Conservation (phyloP, 1,140 invertebrate genomes). For the Drosophila ercepeae region DNA sequence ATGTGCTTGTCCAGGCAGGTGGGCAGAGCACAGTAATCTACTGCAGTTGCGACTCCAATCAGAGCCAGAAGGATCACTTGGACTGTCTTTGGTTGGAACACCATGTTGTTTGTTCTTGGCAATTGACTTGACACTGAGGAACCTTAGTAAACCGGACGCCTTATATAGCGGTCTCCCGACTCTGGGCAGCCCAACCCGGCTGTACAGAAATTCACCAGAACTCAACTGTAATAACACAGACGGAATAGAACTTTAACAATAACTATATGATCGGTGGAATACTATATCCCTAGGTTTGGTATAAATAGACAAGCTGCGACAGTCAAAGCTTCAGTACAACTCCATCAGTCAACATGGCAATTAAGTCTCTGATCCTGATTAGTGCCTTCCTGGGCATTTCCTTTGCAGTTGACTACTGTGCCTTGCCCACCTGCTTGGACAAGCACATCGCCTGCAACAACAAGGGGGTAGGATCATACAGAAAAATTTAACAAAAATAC, state of each 20-base stretch:
- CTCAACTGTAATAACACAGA: conserved; percentile 7
- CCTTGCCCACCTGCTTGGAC: conserved; percentile 57
- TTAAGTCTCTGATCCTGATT: not conserved
- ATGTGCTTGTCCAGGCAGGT: conserved; percentile 64
- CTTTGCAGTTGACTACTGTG: conserved; percentile 53
- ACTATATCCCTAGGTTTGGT: not conserved
- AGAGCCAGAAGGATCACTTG: conserved; percentile 21
- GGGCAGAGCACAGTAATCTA: conserved; percentile 59
- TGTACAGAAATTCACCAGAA: not conserved
- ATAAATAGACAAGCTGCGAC: conserved; percentile 1
- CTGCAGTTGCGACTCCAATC: conserved; percentile 5
- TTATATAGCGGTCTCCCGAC: too few species aligned
- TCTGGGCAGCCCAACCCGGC: too few species aligned
- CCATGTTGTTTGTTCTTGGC: not conserved
- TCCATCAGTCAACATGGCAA: not conserved
- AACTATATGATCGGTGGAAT: not conserved
- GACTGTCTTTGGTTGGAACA: not conserved
- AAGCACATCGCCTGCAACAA: conserved; percentile 68
- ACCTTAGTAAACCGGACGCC: not conserved
- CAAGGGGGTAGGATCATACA: conserved; percentile 42
- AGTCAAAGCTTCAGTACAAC: not conserved
- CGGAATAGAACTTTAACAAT: not conserved
- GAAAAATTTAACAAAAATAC: too few species aligned
- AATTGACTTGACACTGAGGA: not conserved
- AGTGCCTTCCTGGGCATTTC: not conserved